Conservation (phyloP, 2,113 vertebrate genomes). For the Hippocampus comes region DNA sequence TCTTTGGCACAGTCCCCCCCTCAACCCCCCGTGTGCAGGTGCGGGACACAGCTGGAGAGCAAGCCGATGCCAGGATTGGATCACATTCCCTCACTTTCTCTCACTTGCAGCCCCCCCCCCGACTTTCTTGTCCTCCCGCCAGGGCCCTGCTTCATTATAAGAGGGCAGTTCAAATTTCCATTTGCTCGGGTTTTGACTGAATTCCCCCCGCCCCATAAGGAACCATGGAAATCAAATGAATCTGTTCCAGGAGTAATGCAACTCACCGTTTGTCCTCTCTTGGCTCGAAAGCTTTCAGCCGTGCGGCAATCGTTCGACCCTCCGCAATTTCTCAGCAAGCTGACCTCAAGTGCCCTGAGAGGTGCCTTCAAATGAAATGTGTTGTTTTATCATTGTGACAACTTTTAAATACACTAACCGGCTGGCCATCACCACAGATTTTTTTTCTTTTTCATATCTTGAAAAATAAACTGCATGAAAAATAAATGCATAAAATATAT, state of each 20-base stretch:
- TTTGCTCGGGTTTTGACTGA: not conserved
- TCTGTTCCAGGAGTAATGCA: not conserved
- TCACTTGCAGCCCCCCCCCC: not conserved
- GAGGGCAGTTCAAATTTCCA: not conserved
- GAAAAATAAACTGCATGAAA: no score
- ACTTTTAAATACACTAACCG: no score
- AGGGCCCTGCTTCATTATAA: conserved; percentile 9
- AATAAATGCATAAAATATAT: no score
- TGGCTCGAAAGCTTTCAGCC: not conserved
- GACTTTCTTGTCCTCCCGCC: conserved; percentile 14
- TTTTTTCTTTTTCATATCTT: no score
- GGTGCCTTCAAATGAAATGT: no score
- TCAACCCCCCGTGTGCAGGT: conserved; percentile 68
- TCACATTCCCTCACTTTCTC: conserved; percentile 23
- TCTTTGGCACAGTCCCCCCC: not conserved
- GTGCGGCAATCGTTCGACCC: not conserved
- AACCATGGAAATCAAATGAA: not conserved
- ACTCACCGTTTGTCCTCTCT: not conserved
- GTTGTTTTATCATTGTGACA: no score
- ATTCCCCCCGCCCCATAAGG: not conserved
- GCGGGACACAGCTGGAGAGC: conserved; percentile 71
- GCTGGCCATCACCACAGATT: no score
- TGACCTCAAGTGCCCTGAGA: no score
- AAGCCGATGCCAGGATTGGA: conserved; percentile 67
- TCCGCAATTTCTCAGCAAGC: not conserved